Percentiles rank a stretch among this genome's conserved stretches.
These are phyloP conservation scores for Conops quadrifasciatus DNA, from an alignment of 2,888 invertebrate species.

Conservation along the genomic window DNA sequence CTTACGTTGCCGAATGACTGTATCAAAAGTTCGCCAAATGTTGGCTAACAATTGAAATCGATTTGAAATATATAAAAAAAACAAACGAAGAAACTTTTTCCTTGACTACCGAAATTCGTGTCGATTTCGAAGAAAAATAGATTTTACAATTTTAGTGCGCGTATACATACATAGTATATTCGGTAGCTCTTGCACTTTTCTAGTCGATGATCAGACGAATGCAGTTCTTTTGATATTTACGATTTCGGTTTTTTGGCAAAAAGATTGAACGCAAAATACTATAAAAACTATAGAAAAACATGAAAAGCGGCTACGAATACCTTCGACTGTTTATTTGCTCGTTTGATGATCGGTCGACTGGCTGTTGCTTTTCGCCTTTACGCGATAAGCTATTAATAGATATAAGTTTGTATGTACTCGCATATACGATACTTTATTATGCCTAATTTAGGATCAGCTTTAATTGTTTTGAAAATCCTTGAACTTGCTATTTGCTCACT, in stretches of 20 bases:
- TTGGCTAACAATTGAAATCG: slow-evolving; percentile 25
- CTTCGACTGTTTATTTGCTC: neutral
- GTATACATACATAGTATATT: neutral
- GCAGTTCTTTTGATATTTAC: slow-evolving; percentile 28
- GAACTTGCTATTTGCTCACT: slow-evolving; percentile 25
- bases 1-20: neutral
- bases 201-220: slow-evolving; percentile 36
- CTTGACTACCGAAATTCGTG: neutral
- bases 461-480: slow-evolving; percentile 16
- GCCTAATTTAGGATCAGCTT: neutral
- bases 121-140: neutral
- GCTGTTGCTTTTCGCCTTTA: too few species aligned
- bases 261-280: slow-evolving; percentile 6
- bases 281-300: slow-evolving; percentile 20
- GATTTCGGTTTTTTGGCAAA: slow-evolving; percentile 23
- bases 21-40: too few species aligned
- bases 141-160: neutral
- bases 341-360: neutral
- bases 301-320: slow-evolving; percentile 16
- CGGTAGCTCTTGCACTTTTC: slow-evolving; percentile 23
- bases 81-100: neutral
- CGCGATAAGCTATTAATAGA: neutral
- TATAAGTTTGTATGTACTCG: neutral
- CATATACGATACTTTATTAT: neutral
- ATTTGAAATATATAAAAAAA: slow-evolving; percentile 12